Percentiles rank a stretch among this genome's conserved stretches.
These are phyloP conservation scores for Steromphala cineraria DNA, from an alignment of 2,888 invertebrate genomes.

Conservation along the genomic window DNA sequence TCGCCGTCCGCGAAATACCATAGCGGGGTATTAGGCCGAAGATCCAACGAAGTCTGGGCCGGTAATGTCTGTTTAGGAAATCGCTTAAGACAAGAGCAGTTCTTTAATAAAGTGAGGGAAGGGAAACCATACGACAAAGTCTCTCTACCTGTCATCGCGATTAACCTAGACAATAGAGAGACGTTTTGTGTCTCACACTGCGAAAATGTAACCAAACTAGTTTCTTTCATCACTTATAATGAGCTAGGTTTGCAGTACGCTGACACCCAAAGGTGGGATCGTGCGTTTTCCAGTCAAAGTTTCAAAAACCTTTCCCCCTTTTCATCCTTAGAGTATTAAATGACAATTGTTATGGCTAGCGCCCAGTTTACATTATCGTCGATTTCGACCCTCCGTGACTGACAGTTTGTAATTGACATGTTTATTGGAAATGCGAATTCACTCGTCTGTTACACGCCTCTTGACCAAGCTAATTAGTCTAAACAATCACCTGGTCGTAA, in stretches of 20 bases:
- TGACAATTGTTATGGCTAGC: background rate
- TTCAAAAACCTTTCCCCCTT: background rate
- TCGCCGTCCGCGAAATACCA: background rate
- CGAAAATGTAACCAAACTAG: slow-evolving; percentile 14
- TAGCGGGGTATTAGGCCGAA: background rate
- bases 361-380: no score
- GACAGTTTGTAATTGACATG: background rate
- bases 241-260: background rate
- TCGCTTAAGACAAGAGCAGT: background rate
- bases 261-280: background rate
- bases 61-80: slow-evolving; percentile 1
- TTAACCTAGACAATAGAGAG: background rate
- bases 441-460: background rate
- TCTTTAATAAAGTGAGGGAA: background rate
- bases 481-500: background rate
- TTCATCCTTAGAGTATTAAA: background rate
- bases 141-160: background rate
- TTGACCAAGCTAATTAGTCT: background rate
- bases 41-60: background rate
- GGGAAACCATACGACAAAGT: background rate
- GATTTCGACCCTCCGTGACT: no score
- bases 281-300: background rate
- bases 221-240: background rate
- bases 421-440: background rate
- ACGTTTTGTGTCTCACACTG: background rate